phyloP scores from a whole-genome alignment of 2,113 vertebrate genomes.

The Myrmecophaga tridactyla region DNA sequence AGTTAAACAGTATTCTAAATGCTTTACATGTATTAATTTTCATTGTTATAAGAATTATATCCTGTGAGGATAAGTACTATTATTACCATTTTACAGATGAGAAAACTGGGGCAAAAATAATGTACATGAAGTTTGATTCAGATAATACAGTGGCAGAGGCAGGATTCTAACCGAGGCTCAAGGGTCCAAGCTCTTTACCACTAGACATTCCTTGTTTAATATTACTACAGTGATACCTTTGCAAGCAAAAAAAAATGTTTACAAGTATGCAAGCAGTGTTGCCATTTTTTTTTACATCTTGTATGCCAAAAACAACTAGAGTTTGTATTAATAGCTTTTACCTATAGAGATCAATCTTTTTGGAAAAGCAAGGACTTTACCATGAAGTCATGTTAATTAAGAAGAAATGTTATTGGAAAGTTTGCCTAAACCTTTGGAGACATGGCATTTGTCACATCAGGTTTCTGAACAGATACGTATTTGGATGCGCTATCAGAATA shows the following conservation, averaged over 20 bases:
- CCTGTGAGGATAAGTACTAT: neutral
- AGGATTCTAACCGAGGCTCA: neutral
- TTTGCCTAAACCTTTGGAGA: slow-evolving; percentile 10
- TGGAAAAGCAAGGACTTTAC: neutral
- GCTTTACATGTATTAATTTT: neutral
- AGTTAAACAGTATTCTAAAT: neutral
- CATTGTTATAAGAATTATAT: no score
- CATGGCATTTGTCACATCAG: neutral
- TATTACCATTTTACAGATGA: slow-evolving; percentile 31
- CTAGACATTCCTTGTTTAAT: neutral
- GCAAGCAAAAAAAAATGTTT: neutral
- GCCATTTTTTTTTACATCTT: neutral
- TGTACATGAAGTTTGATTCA: neutral
- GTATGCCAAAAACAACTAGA: neutral
- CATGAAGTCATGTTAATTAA: neutral
- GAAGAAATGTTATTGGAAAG: neutral
- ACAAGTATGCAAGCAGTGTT: neutral
- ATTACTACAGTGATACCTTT: neutral
- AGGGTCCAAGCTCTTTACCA: neutral
- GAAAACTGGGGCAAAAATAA: slow-evolving; percentile 24
- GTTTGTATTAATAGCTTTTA: slow-evolving; percentile 5
- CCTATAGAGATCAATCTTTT: neutral
- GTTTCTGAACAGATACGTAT: neutral
- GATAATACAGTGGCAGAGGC: neutral
- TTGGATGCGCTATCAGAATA: neutral